Evolutionary conservation across 2,113 vertebrate species (phyloP).

Genomic region (Clinocottus analis): DNA sequence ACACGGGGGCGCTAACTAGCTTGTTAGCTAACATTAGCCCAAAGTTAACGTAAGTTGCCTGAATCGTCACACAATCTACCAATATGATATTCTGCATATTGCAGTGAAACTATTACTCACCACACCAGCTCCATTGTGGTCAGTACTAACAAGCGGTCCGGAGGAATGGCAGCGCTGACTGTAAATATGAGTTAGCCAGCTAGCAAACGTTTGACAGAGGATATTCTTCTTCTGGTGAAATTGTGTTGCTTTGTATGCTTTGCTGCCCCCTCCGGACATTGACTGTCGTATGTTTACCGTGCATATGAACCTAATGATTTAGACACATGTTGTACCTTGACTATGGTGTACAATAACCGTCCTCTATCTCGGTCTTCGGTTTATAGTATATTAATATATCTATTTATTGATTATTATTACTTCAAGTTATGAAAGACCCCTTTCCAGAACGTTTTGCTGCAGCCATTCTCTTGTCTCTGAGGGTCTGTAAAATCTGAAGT

Average conservation of each 20-base stretch:
- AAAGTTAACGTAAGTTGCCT: not conserved
- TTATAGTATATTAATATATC: not conserved
- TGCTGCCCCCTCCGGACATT: conserved; percentile 57
- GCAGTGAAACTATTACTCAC: conserved; percentile 48
- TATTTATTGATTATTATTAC: not conserved
- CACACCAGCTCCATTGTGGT: conserved; percentile 74
- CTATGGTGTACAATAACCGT: no score
- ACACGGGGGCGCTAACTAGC: not conserved
- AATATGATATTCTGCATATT: not conserved
- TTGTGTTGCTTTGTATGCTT: not conserved
- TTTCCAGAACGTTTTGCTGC: not conserved
- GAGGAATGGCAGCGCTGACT: not conserved
- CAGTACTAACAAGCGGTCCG: not conserved
- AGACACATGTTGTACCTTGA: not conserved
- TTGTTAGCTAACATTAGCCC: not conserved
- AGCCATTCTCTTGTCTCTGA: not conserved
- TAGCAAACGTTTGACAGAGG: conserved; percentile 13
- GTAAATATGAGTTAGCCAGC: not conserved
- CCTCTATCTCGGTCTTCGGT: not conserved
- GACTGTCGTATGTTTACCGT: not conserved
- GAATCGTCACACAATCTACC: not conserved
- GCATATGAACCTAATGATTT: not conserved
- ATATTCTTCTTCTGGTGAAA: conserved; percentile 37
- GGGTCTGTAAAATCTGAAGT: not conserved
- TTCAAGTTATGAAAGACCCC: not conserved